Base-by-base conservation (phyloP, 2,888 invertebrate species). In the Mesopsocus fuscifrons region DNA sequence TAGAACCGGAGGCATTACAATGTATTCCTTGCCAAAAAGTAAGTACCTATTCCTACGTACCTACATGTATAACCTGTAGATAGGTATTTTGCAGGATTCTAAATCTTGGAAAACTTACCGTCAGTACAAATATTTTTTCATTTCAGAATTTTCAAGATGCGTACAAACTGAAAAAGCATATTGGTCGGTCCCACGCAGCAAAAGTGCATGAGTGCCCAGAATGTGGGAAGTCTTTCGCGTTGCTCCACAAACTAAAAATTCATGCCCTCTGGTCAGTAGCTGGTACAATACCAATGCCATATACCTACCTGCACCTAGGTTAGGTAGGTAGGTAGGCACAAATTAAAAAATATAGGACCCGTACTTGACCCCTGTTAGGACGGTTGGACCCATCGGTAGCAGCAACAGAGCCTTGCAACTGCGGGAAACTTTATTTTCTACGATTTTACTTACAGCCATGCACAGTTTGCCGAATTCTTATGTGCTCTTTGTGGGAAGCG, bases 401-500 rank as follows among this genome's bases (percentile, higher is more conserved):
- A n/a, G n/a, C n/a, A n/a, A n/a, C n/a, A n/a, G n/a, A n/a, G n/a
- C n/a, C n/a, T n/a, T n/a, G n/a, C n/a, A n/a, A n/a, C n/a, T n/a
- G n/a, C n/a, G n/a, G n/a, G n/a, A n/a, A n/a, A n/a, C n/a, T n/a
- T n/a, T 9, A 26, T 26, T 26, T 26, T 26, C 8, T 9, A 26
- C 11, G 6, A 11, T 9, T 26, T 9, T 26, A 9, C 8, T 49
- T 49, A 6, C 48, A 62, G 62, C 34, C 76, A 77, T 57, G 71
- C 72, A 0, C 69, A 71, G 51, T 68, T 67, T 51, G 64, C 72
- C 41, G 77, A 78, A 54, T 81, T 80, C 60, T 65, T 77, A 48
- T 84, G 84, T 54, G 72, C 77, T 3, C 69, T 73, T 53, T 83
- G 84, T 57, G 79, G 77, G 1, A 74, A 77, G 50, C 77, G 77